These are phyloP conservation scores for Pristionchus pacificus DNA, from an alignment of 1,140 invertebrate genomes.

Conservation along the genomic window DNA sequence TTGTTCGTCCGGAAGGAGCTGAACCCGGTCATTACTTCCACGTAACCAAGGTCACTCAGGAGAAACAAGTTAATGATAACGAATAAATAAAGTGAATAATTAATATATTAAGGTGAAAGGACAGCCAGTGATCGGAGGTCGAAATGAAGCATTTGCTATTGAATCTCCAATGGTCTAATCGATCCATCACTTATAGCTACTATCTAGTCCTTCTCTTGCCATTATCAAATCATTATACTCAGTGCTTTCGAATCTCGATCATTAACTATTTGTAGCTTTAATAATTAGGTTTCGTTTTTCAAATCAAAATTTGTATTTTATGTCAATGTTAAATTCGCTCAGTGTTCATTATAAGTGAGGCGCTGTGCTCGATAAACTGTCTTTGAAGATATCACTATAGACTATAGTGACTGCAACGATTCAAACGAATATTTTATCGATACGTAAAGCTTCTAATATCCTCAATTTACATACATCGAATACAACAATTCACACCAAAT, in stretches of 20 bases:
- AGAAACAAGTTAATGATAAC: slow-evolving; percentile 40
- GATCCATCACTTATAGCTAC: no score
- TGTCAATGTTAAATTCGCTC: no score
- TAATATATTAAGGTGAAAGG: neutral
- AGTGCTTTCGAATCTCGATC: neutral
- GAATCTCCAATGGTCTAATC: neutral
- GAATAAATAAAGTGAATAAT: neutral
- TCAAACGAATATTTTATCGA: no score
- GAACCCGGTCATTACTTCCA: slow-evolving; percentile 55
- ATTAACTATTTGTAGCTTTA: neutral
- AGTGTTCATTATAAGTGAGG: no score
- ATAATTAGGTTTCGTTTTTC: no score
- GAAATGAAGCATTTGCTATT: neutral
- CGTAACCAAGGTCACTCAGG: slow-evolving; percentile 55
- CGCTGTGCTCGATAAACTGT: no score
- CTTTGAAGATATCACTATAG: no score
- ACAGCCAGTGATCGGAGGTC: neutral
- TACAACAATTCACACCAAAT: no score
- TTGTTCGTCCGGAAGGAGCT: slow-evolving; percentile 59
- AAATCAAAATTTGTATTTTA: no score
- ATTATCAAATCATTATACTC: neutral
- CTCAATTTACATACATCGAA: no score
- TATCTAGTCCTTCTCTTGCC: neutral
- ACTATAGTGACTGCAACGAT: no score
- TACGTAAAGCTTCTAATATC: no score